Evolutionary conservation across 2,797 vertebrate genomes (phyloP).

Genomic region (Nasua narica): DNA sequence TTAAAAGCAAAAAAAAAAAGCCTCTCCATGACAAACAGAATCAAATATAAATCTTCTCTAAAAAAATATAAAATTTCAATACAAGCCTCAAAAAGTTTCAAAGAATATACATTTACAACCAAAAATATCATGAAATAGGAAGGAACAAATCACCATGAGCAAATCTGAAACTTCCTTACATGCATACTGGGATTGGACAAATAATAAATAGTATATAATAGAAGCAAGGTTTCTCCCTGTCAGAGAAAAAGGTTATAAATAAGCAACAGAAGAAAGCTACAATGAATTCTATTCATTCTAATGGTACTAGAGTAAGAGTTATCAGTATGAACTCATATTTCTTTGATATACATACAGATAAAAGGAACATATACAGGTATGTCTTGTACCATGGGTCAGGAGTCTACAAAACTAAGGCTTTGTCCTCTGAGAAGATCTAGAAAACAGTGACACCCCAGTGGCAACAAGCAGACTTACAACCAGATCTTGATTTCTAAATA

Average conservation of each 20-base stretch:
- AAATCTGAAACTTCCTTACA: conserved; percentile 10
- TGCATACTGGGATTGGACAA: not conserved
- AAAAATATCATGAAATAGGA: not conserved
- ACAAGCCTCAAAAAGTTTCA: not conserved
- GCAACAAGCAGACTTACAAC: not conserved
- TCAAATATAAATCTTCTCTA: not conserved
- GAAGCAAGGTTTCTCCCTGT: not conserved
- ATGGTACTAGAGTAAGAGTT: not conserved
- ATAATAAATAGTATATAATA: not conserved
- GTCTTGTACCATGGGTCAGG: not conserved
- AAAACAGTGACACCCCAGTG: not conserved
- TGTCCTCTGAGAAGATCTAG: not conserved
- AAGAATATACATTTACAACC: not conserved
- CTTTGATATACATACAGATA: not conserved
- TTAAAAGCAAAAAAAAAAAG: not conserved
- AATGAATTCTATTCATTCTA: not conserved
- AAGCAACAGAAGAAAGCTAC: not conserved
- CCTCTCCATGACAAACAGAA: not conserved
- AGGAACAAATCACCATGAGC: not conserved
- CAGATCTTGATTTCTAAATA: not conserved
- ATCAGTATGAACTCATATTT: not conserved
- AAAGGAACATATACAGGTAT: not conserved
- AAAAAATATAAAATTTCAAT: conserved; percentile 5
- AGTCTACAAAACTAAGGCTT: not conserved
- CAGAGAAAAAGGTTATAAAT: conserved; percentile 25